Conservation (phyloP, 2,797 vertebrate genomes). For the Neosilurus hyrtlii region DNA sequence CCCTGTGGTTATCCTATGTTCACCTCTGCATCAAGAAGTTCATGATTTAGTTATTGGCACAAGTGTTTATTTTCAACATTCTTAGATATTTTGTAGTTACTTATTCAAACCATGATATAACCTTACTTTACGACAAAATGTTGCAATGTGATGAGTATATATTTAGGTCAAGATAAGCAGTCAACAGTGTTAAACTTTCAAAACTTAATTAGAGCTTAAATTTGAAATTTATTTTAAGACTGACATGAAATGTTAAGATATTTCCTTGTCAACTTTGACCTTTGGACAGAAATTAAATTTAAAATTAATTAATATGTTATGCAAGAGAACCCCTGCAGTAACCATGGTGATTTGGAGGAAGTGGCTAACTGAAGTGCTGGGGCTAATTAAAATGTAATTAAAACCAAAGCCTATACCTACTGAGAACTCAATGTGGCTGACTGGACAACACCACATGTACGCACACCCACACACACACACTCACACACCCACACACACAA, state of each 20-base stretch:
- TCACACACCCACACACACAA: background rate
- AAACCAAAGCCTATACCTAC: constrained; percentile 22
- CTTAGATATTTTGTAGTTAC: too few species aligned
- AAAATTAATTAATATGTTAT: background rate
- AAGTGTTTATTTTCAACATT: too few species aligned
- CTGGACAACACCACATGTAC: background rate
- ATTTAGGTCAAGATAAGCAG: too few species aligned
- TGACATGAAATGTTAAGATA: background rate
- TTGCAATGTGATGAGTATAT: too few species aligned
- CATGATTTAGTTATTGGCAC: too few species aligned
- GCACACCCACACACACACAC: background rate
- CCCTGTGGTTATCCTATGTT: too few species aligned
- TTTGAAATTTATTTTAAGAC: too few species aligned
- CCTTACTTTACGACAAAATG: too few species aligned
- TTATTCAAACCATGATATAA: too few species aligned
- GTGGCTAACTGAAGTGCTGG: constrained; percentile 19
- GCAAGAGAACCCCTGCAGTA: constrained; percentile 4
- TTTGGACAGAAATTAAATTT: background rate
- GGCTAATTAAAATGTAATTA: constrained; percentile 27
- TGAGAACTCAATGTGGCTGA: constrained; percentile 1
- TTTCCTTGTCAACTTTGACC: background rate
- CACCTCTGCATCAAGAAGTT: too few species aligned
- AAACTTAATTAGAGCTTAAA: too few species aligned
- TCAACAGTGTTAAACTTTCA: too few species aligned
- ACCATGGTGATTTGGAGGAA: constrained; percentile 4